These are phyloP conservation scores for Blastobasis adustella DNA, from an alignment of 2,888 invertebrate species.

Conservation along the genomic window DNA sequence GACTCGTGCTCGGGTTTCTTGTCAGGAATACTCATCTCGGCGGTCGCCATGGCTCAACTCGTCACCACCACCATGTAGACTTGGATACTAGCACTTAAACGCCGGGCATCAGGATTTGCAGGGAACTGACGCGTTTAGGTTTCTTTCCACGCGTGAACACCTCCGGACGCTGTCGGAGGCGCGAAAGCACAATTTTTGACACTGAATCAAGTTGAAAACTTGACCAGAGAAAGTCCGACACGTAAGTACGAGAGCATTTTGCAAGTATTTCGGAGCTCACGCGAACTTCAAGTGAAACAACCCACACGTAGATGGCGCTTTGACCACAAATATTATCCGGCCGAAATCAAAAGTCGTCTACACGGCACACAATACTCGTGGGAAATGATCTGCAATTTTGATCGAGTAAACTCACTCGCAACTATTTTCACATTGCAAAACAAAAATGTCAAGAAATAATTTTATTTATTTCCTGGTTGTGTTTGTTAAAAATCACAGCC, in stretches of 20 bases:
- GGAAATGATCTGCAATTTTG: conserved; percentile 28
- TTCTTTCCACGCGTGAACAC: background rate
- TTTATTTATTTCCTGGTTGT: conserved; percentile 30
- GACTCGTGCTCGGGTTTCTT: conserved; percentile 86
- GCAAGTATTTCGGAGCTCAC: conserved; percentile 43
- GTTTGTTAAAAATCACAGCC: conserved; percentile 43
- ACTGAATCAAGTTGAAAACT: conserved; percentile 23
- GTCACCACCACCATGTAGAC: conserved; percentile 57
- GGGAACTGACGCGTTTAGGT: background rate
- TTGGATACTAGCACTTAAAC: conserved; percentile 22
- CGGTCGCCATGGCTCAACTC: conserved; percentile 66
- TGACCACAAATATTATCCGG: conserved; percentile 18
- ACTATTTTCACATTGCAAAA: conserved; percentile 42
- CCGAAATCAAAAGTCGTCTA: conserved; percentile 34
- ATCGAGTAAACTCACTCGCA: conserved; percentile 36
- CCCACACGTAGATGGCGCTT: conserved; percentile 52
- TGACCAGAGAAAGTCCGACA: conserved; percentile 62
- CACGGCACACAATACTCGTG: conserved; percentile 21
- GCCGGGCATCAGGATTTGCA: conserved; percentile 20
- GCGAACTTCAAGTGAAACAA: conserved; percentile 45
- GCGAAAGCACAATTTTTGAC: background rate
- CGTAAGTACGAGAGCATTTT: conserved; percentile 55
- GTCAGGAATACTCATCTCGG: conserved; percentile 76
- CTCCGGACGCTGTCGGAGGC: background rate
- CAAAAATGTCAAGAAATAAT: conserved; percentile 51